Percentiles rank a stretch among this genome's conserved stretches.
phyloP scores from a whole-genome alignment of 2,888 invertebrate genomes.

The Drosophila falleni region DNA sequence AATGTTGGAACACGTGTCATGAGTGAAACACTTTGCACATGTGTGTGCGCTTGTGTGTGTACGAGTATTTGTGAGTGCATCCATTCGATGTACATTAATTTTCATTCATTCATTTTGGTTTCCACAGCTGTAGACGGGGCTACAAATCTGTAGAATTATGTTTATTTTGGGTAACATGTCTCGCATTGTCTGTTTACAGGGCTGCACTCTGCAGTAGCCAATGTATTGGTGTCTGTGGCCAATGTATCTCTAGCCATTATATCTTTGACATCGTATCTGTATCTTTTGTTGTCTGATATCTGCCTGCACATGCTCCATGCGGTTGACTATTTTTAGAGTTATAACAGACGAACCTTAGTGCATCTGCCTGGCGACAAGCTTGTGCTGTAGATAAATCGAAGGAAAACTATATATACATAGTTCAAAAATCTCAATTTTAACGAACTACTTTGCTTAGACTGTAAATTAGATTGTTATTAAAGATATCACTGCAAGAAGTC shows the following conservation, averaged over 20 bases:
- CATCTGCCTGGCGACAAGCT: conserved; percentile 32
- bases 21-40: conserved; percentile 9
- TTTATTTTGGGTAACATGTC: conserved; percentile 31
- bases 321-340: conserved; percentile 49
- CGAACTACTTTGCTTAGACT: neutral
- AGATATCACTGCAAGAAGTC: too few species aligned
- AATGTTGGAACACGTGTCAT: conserved; percentile 42
- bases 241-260: neutral
- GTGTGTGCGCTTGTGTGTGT: neutral
- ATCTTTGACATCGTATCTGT: conserved; percentile 18
- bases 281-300: conserved; percentile 45
- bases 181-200: conserved; percentile 16
- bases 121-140: neutral
- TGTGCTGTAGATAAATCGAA: neutral
- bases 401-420: neutral
- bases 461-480: neutral
- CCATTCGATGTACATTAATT: conserved; percentile 4
- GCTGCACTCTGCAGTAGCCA: conserved; percentile 8
- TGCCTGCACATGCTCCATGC: conserved; percentile 43
- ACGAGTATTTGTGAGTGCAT: conserved; percentile 7
- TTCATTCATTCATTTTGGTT: conserved; percentile 30
- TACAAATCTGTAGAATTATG: conserved; percentile 9
- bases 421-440: neutral
- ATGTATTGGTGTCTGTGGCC: neutral
- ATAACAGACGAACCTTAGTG: conserved; percentile 23